These are phyloP conservation scores for Mallateleia sp. DNA, from an alignment of 2,888 invertebrate species.

Conservation along the genomic window DNA sequence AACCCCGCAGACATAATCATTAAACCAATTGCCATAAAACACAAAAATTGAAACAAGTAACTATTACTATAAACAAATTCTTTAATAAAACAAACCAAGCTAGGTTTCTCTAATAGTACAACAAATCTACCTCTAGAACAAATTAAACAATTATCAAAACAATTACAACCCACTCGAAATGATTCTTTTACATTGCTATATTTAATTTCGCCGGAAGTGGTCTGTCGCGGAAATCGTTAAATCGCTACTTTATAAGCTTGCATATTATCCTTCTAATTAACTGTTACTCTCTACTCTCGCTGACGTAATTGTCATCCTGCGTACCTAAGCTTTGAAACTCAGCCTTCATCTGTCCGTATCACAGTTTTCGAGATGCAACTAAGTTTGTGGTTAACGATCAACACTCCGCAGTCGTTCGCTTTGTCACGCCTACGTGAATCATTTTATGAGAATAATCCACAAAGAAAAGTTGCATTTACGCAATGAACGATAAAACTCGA, in stretches of 20 bases:
- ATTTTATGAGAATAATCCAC: slow-evolving; percentile 64
- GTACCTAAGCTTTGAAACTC: slow-evolving; percentile 46
- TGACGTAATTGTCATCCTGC: slow-evolving; percentile 68
- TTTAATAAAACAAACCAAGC: too few relatives aligned
- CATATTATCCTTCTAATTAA: slow-evolving; percentile 71
- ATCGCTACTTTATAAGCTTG: slow-evolving; percentile 55
- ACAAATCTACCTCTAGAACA: not conserved
- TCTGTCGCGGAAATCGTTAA: slow-evolving; percentile 61
- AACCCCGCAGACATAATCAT: too few relatives aligned
- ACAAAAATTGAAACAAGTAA: too few relatives aligned
- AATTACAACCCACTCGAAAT: slow-evolving; percentile 11
- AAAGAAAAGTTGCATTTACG: slow-evolving; percentile 66
- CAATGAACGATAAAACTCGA: slow-evolving; percentile 68
- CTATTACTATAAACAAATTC: too few relatives aligned
- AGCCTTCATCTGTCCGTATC: slow-evolving; percentile 27
- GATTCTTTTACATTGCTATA: slow-evolving; percentile 46
- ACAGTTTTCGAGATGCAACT: slow-evolving; percentile 49
- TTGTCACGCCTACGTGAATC: slow-evolving; percentile 65
- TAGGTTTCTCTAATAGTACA: not conserved
- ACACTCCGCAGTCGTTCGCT: slow-evolving; percentile 45
- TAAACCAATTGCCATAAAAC: too few relatives aligned
- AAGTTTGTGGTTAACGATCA: slow-evolving; percentile 50
- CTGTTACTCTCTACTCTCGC: slow-evolving; percentile 62
- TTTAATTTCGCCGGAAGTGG: slow-evolving; percentile 42
- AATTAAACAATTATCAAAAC: slow-evolving; percentile 28